A percentile compares a stretch with the other conserved stretches of the same genome.
Evolutionary conservation across 2,797 vertebrate genomes (phyloP).

Genomic region (Chaetophractus vellerosus): DNA sequence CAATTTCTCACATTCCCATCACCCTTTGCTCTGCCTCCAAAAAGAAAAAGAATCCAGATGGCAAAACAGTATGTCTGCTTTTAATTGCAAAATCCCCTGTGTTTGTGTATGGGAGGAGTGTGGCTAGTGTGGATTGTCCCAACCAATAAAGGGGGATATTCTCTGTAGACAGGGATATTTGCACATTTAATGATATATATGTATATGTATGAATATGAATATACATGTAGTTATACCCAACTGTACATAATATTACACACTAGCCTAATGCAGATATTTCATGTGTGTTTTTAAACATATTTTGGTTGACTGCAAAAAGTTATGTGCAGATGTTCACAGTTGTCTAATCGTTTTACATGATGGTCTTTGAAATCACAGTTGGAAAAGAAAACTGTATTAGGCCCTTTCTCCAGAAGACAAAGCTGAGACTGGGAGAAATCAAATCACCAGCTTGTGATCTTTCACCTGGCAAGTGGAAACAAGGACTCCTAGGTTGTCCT

Average conservation of each 20-base stretch:
- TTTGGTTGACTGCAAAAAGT: background rate
- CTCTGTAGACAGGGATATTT: background rate
- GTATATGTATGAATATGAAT: background rate
- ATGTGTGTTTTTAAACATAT: background rate
- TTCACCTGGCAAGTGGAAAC: conserved; percentile 45
- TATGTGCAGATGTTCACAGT: background rate
- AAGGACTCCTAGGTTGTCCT: background rate
- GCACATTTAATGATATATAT: background rate
- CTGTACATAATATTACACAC: background rate
- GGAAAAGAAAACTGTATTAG: conserved; percentile 20
- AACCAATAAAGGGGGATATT: background rate
- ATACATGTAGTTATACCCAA: background rate
- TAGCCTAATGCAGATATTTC: background rate
- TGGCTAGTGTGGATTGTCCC: background rate
- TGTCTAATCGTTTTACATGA: background rate
- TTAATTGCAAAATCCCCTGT: background rate
- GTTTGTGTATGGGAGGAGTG: background rate
- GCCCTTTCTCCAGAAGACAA: conserved; percentile 56
- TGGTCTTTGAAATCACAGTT: conserved; percentile 29
- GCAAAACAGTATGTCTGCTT: conserved; percentile 35
- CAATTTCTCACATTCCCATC: background rate
- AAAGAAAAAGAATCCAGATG: background rate
- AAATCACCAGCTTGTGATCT: background rate
- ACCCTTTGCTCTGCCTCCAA: background rate
- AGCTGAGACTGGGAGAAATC: background rate